These are phyloP conservation scores for Drosophila nigrodunni DNA, from an alignment of 1,140 invertebrate genomes.

Conservation along the genomic window DNA sequence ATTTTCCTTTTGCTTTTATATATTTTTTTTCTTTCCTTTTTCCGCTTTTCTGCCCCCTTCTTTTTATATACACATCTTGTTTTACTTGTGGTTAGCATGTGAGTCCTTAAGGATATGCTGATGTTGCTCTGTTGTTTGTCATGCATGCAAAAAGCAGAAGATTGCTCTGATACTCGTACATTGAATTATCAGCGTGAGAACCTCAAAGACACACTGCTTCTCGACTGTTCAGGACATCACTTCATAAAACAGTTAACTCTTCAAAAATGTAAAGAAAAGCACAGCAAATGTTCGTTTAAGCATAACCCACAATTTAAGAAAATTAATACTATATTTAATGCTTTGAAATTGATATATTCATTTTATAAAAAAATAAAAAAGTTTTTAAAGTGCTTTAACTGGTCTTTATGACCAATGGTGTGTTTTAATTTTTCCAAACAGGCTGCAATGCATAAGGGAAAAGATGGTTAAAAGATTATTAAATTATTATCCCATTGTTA, in stretches of 20 bases:
- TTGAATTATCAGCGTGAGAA: slow-evolving; percentile 29
- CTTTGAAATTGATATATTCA: too few relatives aligned
- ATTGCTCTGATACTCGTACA: slow-evolving; percentile 26
- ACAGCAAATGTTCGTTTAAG: background rate
- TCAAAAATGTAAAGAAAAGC: background rate
- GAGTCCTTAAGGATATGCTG: slow-evolving; percentile 23
- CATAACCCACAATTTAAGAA: background rate
- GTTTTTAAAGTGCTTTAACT: too few relatives aligned
- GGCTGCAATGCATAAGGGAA: too few relatives aligned
- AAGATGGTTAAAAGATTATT: too few relatives aligned
- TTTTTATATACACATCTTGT: background rate
- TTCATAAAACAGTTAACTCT: background rate
- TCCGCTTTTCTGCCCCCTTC: background rate
- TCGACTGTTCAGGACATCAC: background rate
- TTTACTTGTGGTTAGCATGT: slow-evolving; percentile 31
- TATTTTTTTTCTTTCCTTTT: slow-evolving; percentile 7
- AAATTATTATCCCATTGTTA: too few relatives aligned
- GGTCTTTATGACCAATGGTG: too few relatives aligned
- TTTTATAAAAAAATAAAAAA: too few relatives aligned
- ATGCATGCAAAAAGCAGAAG: slow-evolving; percentile 27
- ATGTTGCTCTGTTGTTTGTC: slow-evolving; percentile 39
- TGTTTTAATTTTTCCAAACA: too few relatives aligned
- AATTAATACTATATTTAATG: too few relatives aligned
- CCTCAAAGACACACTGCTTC: background rate
- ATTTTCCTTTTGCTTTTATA: slow-evolving; percentile 30